Base-by-base conservation (phyloP, 2,888 invertebrate species). In the Coronaproctus castanopsis region DNA sequence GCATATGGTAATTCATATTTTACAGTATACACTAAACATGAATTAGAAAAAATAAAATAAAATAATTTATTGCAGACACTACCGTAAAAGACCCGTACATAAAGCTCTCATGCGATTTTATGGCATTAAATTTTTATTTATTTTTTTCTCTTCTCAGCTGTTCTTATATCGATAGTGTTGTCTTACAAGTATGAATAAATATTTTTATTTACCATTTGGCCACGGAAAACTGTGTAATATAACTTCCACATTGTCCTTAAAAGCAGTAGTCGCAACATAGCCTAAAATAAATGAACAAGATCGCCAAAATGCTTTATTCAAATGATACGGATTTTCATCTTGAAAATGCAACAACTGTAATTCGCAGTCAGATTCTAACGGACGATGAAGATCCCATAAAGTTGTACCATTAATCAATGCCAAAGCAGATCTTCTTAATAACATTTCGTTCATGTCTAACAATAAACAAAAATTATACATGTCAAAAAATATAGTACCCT, bases 351-450 rank as follows among this genome's bases (percentile, higher is more conserved):
- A 67, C 59, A 83, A 73, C 60, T 75, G 71, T 3, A 87, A 66
- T 52, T 77, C 76, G 68, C 86, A 86, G 49, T 76, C 70, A 2
- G 71, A 70, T 1, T 73, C 75, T 36, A 97, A 72, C 0, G 96
- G 95, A 65, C 82, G 78, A 69, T 93, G 88, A 85, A 97, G 87
- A 69, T 96, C 95, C 95, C 95, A 96, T 10, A 85, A 75, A 0
- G 77, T 73, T 57, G 80, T 75, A 1, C 83, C 84, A 69, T 95
- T 82, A 0, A 96, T 75, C 24, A 87, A 69, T 0, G 93, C 95
- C 22, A 96, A 69, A 0, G 83, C 90, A 55, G 87, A 82, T 60
- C 78, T 76, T 1, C 83, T 78, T 59, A 76, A 73, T 51, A 86
- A 76, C 67, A 80, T 78, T 69, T 89, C 85, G 53, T 80, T 77